A percentile compares a stretch with the other conserved stretches of the same genome.
These are phyloP conservation scores for Bellardia pandia DNA, from an alignment of 2,888 invertebrate genomes.

Conservation along the genomic window DNA sequence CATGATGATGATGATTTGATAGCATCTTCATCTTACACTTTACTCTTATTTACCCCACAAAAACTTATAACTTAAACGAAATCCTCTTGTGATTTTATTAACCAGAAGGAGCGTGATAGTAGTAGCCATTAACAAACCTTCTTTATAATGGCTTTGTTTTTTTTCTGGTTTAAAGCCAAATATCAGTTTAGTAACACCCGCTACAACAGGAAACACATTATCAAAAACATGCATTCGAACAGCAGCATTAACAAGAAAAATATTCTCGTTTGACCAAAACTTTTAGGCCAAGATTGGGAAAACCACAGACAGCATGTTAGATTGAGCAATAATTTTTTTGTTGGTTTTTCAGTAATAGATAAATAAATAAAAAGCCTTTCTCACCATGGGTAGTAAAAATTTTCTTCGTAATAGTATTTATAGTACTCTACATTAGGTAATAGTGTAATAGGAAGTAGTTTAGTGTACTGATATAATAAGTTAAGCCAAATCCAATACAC, in stretches of 20 bases:
- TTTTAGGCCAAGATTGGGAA: constrained; percentile 3
- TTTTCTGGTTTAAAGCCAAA: constrained; percentile 11
- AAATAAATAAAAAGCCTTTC: constrained; percentile 5
- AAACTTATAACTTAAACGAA: constrained; percentile 14
- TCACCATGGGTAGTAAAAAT: constrained; percentile 32
- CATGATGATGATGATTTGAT: constrained; percentile 58
- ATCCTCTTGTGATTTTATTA: constrained; percentile 36
- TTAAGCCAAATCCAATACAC: too few relatives aligned
- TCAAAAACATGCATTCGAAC: constrained; percentile 6
- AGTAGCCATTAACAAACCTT: constrained; percentile 42
- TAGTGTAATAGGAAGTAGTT: background rate
- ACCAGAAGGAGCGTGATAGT: background rate
- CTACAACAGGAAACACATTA: constrained; percentile 65
- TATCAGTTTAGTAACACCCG: constrained; percentile 58
- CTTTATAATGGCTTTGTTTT: constrained; percentile 39
- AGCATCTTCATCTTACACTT: constrained; percentile 50
- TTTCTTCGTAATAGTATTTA: background rate
- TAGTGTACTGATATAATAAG: too few relatives aligned
- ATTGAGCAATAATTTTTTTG: constrained; percentile 61
- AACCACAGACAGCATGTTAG: constrained; percentile 7
- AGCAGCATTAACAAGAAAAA: constrained; percentile 6
- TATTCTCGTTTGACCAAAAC: background rate
- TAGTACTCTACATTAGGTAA: background rate
- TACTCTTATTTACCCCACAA: background rate
- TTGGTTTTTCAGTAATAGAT: constrained; percentile 31